Evolutionary conservation across 2,888 invertebrate genomes (phyloP).

Genomic region (Endomychus coccineus): DNA sequence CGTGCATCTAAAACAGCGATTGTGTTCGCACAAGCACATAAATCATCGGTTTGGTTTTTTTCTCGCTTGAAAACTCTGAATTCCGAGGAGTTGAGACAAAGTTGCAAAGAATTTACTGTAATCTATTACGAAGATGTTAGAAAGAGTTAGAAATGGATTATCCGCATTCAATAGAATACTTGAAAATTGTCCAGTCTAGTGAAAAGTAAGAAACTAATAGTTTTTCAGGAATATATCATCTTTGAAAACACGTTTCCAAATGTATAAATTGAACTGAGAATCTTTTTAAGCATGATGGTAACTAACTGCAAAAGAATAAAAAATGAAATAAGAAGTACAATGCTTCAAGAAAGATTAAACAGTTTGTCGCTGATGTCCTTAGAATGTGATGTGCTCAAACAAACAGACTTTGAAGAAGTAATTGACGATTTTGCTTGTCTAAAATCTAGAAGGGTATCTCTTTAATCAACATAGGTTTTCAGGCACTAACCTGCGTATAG

Average conservation of each 20-base stretch:
- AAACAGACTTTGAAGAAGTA: conserved; percentile 27
- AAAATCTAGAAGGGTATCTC: conserved; percentile 12
- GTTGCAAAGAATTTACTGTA: conserved; percentile 15
- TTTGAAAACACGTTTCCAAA: conserved; percentile 24
- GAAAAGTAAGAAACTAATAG: conserved; percentile 14
- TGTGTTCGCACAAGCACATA: conserved; percentile 20
- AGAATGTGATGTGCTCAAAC: conserved; percentile 26
- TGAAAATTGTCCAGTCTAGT: conserved; percentile 20
- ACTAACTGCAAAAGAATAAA: conserved; percentile 28
- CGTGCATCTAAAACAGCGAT: conserved; percentile 24
- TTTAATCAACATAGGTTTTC: too few species aligned
- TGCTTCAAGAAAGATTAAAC: conserved; percentile 24
- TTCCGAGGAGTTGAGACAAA: conserved; percentile 21
- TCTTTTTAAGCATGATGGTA: conserved; percentile 22
- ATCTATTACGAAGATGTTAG: conserved; percentile 20
- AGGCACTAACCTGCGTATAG: too few species aligned
- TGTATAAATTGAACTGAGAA: conserved; percentile 28
- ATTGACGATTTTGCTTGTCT: conserved; percentile 26
- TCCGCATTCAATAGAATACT: conserved; percentile 25
- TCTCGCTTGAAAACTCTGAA: conserved; percentile 19
- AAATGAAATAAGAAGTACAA: conserved; percentile 26
- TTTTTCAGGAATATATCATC: conserved; percentile 15
- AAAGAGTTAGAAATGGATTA: conserved; percentile 23
- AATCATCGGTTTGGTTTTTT: conserved; percentile 24
- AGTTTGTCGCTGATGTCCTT: conserved; percentile 24